Evolutionary conservation across 2,888 invertebrate genomes (phyloP).

Genomic region (Volucella zonaria): DNA sequence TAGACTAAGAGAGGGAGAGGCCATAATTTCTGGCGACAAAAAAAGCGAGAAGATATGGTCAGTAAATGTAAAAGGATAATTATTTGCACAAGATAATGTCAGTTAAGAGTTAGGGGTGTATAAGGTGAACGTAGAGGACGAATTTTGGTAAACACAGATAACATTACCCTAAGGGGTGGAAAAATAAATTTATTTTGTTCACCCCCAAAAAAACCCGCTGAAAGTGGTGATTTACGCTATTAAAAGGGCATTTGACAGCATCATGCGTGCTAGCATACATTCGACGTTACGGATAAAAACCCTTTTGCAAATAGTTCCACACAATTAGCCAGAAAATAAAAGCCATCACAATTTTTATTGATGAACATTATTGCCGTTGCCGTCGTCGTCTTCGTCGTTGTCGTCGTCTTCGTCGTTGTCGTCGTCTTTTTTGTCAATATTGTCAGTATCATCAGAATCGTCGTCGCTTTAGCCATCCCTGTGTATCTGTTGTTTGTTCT

Average conservation of each 20-base stretch:
- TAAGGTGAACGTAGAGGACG: no score
- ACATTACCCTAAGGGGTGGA: no score
- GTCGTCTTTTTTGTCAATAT: not conserved
- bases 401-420: not conserved
- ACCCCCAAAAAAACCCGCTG: slow-evolving; percentile 11
- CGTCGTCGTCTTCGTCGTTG: slow-evolving; percentile 6
- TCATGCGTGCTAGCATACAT: slow-evolving; percentile 55
- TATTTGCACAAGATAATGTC: slow-evolving; percentile 33
- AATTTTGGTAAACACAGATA: no score
- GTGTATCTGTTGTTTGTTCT: slow-evolving; percentile 14
- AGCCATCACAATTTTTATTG: slow-evolving; percentile 61
- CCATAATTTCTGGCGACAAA: slow-evolving; percentile 29
- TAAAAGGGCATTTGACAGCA: slow-evolving; percentile 44
- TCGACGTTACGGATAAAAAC: slow-evolving; percentile 25
- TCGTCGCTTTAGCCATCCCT: not conserved
- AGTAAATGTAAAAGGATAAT: slow-evolving; percentile 54
- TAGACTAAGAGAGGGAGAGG: slow-evolving; percentile 15
- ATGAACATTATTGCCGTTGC: slow-evolving; percentile 63
- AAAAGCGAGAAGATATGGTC: slow-evolving; percentile 32
- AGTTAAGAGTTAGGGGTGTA: not conserved
- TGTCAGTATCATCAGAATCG: not conserved
- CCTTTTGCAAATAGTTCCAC: slow-evolving; percentile 66
- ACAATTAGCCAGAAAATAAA: slow-evolving; percentile 66
- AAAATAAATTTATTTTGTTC: slow-evolving; percentile 22
- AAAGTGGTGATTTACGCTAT: slow-evolving; percentile 53